Evolutionary conservation across 2,888 invertebrate species (phyloP), one percentile per base, ranked within the genome.

Genomic region (Heliconius hortense): DNA sequence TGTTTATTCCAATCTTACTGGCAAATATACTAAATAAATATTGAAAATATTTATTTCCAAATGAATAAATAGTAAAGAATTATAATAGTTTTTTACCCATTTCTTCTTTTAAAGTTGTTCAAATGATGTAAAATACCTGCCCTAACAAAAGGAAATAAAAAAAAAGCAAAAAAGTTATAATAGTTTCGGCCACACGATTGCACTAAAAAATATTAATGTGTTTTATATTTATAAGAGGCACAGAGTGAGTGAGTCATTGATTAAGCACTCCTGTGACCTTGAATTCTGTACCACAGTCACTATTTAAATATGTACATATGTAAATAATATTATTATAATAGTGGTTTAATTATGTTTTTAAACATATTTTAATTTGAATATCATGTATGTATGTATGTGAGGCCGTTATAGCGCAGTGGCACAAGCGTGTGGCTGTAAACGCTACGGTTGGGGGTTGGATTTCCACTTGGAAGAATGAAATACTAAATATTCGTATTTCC

Each of bases 181-280:
- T 31, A 31, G 31, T 63, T 28, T 21, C 18, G 21, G 4, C 35
- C 11, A 24, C 39, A 39, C 39, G 5, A 35, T 64, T 39, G 64
- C 13, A 15, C 8, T 66, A 66, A 66, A 70, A 74, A 69, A 72
- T 72, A 72, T 67, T 69, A n/a, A 35, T 18, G 56, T 69, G 43
- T 73, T 69, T 69, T 53, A 56, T 56, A 66, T 24, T 69, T 53
- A 56, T 56, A 66, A 11, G 24, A 43, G 66, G 66, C 39, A 66
- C 66, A 39, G 43, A 66, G 39, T 24, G 18, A 68, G 75, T 76
- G 76, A 78, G 70, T 78, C 74, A 74, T 72, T 75, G 71, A 72
- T 76, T 75, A 71, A 73, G 67, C 73, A 69, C 72, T 68, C 11
- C 10, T 72, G 53, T 63, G 63, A 68, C 74, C 72, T 74, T 72